A percentile compares a stretch with the other conserved stretches of the same genome.
phyloP scores from a whole-genome alignment of 2,888 invertebrate genomes.

The Arge pagana region DNA sequence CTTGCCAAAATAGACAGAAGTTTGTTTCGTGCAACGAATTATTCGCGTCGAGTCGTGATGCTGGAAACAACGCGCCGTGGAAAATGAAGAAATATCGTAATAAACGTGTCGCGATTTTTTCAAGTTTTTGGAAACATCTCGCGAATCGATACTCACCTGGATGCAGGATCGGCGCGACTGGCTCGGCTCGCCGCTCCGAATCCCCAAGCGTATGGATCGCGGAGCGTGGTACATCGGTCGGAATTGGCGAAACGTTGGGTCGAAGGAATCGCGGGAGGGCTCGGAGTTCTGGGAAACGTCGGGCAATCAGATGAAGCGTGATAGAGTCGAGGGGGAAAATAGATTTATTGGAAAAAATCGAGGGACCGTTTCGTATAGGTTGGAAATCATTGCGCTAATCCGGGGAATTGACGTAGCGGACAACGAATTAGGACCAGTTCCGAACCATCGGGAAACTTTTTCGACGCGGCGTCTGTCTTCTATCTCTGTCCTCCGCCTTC shows the following conservation, averaged over 20 bases:
- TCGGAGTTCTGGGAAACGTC: constrained; percentile 29
- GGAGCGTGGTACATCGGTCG: too few relatives aligned
- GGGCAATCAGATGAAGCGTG: constrained; percentile 31
- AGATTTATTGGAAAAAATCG: constrained; percentile 32
- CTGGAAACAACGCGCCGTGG: too few relatives aligned
- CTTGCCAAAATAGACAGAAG: too few relatives aligned
- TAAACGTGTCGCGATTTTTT: too few relatives aligned
- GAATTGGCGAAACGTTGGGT: too few relatives aligned
- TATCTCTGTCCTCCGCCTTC: too few relatives aligned
- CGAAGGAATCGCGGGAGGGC: constrained; percentile 20
- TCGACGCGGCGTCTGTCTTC: not conserved
- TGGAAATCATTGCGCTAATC: constrained; percentile 48
- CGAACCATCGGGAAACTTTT: constrained; percentile 15
- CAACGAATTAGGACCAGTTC: constrained; percentile 36
- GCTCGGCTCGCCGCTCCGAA: constrained; percentile 18
- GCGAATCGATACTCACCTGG: too few relatives aligned
- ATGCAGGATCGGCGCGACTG: constrained; percentile 23
- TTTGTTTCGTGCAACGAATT: too few relatives aligned
- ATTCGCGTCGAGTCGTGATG: too few relatives aligned
- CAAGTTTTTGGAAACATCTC: too few relatives aligned
- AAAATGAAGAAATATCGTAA: too few relatives aligned
- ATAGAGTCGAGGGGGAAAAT: constrained; percentile 26
- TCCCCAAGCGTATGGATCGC: constrained; percentile 2
- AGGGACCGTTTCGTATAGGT: constrained; percentile 19
- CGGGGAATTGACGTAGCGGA: constrained; percentile 43